phyloP scores from a whole-genome alignment of 2,888 invertebrate genomes.

The Scaptomyza flava region DNA sequence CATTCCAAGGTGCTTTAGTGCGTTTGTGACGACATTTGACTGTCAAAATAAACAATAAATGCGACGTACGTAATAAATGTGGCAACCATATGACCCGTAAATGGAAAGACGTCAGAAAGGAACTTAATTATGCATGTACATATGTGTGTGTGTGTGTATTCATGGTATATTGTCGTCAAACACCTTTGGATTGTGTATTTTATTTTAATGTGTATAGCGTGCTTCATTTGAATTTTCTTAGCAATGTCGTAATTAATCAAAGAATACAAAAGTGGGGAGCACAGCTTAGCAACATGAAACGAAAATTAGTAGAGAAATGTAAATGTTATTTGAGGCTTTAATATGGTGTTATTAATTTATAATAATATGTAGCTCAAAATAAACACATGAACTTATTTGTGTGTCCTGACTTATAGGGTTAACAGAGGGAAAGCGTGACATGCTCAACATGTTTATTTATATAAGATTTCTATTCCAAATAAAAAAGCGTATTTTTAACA shows the following conservation, averaged over 20 bases:
- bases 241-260: constrained; percentile 51
- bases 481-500: neutral
- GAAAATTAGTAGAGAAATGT: constrained; percentile 4
- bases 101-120: constrained; percentile 10
- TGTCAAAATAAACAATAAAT: constrained; percentile 57
- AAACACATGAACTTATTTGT: constrained; percentile 2
- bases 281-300: constrained; percentile 27
- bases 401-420: neutral
- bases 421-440: constrained; percentile 1
- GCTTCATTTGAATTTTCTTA: constrained; percentile 45
- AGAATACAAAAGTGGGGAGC: neutral
- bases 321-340: constrained; percentile 7
- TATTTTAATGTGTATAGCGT: constrained; percentile 54
- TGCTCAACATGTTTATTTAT: neutral
- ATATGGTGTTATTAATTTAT: constrained; percentile 20
- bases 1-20: constrained; percentile 32
- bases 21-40: constrained; percentile 33
- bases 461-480: neutral
- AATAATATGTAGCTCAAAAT: constrained; percentile 15
- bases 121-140: constrained; percentile 11
- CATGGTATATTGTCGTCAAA: constrained; percentile 27
- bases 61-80: constrained; percentile 36
- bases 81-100: constrained; percentile 32
- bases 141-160: neutral
- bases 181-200: constrained; percentile 36